Conservation (phyloP, 1,140 invertebrate genomes). For the Tetragnatha versicolor region DNA sequence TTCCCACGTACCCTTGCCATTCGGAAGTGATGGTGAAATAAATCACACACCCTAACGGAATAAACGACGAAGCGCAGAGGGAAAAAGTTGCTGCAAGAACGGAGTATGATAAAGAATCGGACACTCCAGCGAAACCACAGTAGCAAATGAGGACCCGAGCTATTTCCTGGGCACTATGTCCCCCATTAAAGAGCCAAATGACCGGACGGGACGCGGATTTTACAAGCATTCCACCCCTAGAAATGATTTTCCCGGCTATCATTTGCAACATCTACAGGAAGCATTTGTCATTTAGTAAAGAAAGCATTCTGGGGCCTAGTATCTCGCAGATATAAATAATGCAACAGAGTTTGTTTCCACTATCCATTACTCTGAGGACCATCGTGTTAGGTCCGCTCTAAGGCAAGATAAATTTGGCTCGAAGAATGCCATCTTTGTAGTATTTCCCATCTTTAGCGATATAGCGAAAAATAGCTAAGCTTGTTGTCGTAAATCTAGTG, state of each 20-base stretch:
- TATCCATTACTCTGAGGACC: constrained; percentile 29
- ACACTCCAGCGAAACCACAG: constrained; percentile 1
- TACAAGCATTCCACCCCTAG: constrained; percentile 3
- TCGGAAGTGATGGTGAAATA: not conserved
- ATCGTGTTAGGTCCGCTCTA: constrained; percentile 24
- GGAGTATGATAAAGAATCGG: constrained; percentile 19
- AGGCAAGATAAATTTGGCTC: constrained; percentile 23
- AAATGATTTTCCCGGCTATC: constrained; percentile 28
- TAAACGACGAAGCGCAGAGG: too few relatives aligned
- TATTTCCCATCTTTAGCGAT: constrained; percentile 21
- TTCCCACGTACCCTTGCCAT: not conserved
- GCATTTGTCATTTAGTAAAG: constrained; percentile 37
- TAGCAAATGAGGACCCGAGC: constrained; percentile 17
- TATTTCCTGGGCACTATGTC: constrained; percentile 23
- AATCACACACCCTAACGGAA: constrained; percentile 16
- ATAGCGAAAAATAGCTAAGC: constrained; percentile 7
- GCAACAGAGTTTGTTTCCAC: constrained; percentile 35
- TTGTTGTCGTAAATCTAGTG: constrained; percentile 4
- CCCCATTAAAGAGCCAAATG: constrained; percentile 37
- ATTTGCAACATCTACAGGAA: constrained; percentile 29
- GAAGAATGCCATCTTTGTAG: constrained; percentile 19
- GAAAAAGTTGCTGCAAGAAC: not conserved
- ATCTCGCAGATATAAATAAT: constrained; percentile 31
- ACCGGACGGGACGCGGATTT: constrained; percentile 25
- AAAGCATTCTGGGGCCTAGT: constrained; percentile 8